Percentiles rank a stretch among this genome's conserved stretches.
Conservation (phyloP, 2,797 vertebrate genomes). For the Rhinogobio ventralis region DNA sequence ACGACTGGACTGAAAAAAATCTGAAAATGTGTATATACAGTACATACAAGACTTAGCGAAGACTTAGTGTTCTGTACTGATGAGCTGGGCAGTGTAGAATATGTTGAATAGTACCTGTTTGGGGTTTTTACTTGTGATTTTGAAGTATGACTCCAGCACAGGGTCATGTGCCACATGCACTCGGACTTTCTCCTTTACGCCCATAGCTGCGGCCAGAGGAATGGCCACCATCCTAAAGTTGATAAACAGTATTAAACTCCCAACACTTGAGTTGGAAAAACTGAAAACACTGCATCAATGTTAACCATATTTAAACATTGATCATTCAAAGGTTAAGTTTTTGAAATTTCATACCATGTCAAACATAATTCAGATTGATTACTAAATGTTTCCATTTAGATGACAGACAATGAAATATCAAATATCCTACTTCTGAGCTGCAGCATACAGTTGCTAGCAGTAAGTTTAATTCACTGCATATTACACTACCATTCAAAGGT, state of each 20-base stretch:
- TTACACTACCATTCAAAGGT: not conserved
- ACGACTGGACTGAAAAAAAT: not conserved
- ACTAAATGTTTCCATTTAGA: not conserved
- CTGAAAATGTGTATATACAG: not conserved
- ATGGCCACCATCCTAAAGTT: slow-evolving; percentile 81
- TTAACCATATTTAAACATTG: not conserved
- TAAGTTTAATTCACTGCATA: not conserved
- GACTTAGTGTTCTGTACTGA: not conserved
- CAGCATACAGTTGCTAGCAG: not conserved
- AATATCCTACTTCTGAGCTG: not conserved
- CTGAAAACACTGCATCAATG: not conserved
- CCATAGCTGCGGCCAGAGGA: slow-evolving; percentile 84
- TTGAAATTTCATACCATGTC: not conserved
- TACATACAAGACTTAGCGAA: not conserved
- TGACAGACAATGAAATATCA: not conserved
- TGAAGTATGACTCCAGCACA: slow-evolving; percentile 85
- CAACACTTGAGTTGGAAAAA: slow-evolving; percentile 5
- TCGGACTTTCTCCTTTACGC: slow-evolving; percentile 85
- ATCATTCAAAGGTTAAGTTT: not conserved
- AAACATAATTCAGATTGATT: not conserved
- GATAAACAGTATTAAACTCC: not conserved
- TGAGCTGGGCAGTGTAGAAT: not conserved
- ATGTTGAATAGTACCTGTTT: slow-evolving; percentile 81
- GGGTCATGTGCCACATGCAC: slow-evolving; percentile 81
- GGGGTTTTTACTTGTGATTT: slow-evolving; percentile 84